These are phyloP conservation scores for Malthinus seriepunctatus DNA, from an alignment of 2,888 invertebrate genomes.

Conservation along the genomic window DNA sequence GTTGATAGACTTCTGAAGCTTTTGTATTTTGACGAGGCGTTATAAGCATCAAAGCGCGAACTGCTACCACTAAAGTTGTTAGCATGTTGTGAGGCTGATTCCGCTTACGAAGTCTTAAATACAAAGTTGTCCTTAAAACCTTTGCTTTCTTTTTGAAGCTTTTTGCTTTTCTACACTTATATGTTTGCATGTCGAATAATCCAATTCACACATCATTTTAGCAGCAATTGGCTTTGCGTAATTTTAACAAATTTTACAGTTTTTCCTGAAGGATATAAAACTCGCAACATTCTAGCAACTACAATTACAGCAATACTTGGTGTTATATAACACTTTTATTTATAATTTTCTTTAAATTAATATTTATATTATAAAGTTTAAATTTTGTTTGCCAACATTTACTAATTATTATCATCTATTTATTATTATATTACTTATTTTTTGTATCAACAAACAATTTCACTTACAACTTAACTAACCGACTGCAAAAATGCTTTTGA, in stretches of 20 bases:
- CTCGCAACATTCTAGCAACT: slow-evolving; percentile 60
- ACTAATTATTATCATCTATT: background rate
- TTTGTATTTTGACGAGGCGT: slow-evolving; percentile 33
- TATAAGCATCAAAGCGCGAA: slow-evolving; percentile 45
- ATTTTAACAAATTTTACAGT: slow-evolving; percentile 37
- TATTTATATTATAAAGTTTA: slow-evolving; percentile 27
- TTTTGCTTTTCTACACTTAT: slow-evolving; percentile 32
- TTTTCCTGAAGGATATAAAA: slow-evolving; percentile 38
- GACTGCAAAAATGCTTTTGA: slow-evolving; percentile 21
- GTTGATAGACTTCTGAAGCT: slow-evolving; percentile 29
- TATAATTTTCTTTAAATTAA: slow-evolving; percentile 35
- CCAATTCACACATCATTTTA: slow-evolving; percentile 27
- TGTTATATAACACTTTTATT: slow-evolving; percentile 31
- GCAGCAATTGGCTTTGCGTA: slow-evolving; percentile 32
- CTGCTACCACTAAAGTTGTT: slow-evolving; percentile 56
- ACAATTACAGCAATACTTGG: slow-evolving; percentile 50
- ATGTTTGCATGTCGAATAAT: slow-evolving; percentile 35
- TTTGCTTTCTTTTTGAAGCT: slow-evolving; percentile 34
- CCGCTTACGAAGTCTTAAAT: slow-evolving; percentile 32
- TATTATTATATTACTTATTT: background rate
- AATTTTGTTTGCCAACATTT: slow-evolving; percentile 28
- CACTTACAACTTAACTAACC: slow-evolving; percentile 16
- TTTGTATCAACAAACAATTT: slow-evolving; percentile 18
- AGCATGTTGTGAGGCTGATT: slow-evolving; percentile 57
- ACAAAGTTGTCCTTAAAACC: slow-evolving; percentile 28